Evolutionary conservation across 2,797 vertebrate genomes (phyloP).

Genomic region (Tarsius wallacei): DNA sequence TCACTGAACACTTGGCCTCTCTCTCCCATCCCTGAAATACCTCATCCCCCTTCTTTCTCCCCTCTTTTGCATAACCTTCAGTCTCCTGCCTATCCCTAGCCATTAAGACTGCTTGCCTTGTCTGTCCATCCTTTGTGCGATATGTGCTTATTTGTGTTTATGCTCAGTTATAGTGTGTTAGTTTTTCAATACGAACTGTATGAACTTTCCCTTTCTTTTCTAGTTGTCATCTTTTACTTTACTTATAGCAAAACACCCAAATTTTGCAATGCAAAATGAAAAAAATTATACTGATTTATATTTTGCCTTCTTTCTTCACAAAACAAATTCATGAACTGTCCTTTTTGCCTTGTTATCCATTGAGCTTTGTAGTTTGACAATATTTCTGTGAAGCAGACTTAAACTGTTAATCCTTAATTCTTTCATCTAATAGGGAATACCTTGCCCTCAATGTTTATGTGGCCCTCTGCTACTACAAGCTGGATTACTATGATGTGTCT

Average conservation of each 20-base stretch:
- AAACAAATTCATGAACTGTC: not conserved
- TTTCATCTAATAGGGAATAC: constrained; percentile 93
- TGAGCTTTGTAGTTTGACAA: not conserved
- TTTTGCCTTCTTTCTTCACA: constrained; percentile 40
- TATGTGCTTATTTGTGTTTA: not conserved
- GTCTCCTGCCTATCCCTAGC: not conserved
- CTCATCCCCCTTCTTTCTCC: not conserved
- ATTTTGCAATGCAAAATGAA: constrained; percentile 15
- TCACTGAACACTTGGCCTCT: not conserved
- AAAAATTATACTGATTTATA: not conserved
- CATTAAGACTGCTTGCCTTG: not conserved
- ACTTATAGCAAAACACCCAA: not conserved
- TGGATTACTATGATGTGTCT: constrained; percentile 99
- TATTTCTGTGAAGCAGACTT: not conserved
- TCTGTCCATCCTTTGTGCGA: not conserved
- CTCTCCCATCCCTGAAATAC: not conserved
- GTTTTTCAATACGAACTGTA: not conserved
- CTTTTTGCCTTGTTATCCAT: not conserved
- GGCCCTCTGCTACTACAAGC: constrained; percentile 98
- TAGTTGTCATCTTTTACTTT: not conserved
- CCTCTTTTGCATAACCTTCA: not conserved
- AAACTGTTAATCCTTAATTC: constrained; percentile 73
- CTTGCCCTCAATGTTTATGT: constrained; percentile 98
- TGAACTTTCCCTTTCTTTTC: constrained; percentile 20
- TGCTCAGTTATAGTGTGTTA: not conserved